phyloP scores from a whole-genome alignment of 2,797 vertebrate species.

The Xerus rutilus region DNA sequence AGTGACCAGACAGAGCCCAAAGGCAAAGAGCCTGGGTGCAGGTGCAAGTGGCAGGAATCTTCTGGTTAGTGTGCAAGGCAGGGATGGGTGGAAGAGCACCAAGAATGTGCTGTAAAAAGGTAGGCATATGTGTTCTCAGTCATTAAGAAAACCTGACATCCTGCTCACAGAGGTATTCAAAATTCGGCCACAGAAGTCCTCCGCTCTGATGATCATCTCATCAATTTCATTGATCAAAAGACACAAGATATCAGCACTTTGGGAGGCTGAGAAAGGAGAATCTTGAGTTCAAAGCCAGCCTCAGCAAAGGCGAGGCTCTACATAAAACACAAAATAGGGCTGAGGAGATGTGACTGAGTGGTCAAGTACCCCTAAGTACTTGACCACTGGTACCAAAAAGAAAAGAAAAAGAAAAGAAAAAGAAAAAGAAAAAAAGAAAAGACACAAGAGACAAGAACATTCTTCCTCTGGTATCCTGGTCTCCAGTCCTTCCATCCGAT shows the following conservation, averaged over 20 bases:
- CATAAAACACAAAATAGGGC: too few species aligned
- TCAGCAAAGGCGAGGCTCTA: too few species aligned
- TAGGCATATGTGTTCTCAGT: neutral
- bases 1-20: neutral
- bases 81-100: too few species aligned
- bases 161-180: rapidly evolving
- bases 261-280: too few species aligned
- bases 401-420: too few species aligned
- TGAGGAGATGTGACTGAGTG: too few species aligned
- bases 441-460: neutral
- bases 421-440: too few species aligned
- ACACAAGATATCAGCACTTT: too few species aligned
- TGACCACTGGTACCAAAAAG: too few species aligned
- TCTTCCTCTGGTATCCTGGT: neutral
- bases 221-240: neutral
- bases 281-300: too few species aligned
- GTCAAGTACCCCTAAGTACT: too few species aligned
- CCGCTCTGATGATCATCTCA: too few species aligned
- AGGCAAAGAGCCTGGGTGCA: neutral
- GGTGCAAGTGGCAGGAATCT: neutral
- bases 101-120: neutral
- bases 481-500: neutral
- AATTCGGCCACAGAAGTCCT: neutral
- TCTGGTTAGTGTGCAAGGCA: neutral
- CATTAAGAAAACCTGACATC: neutral